Base-by-base conservation (phyloP, 2,113 vertebrate species). In the Petromus typicus region DNA sequence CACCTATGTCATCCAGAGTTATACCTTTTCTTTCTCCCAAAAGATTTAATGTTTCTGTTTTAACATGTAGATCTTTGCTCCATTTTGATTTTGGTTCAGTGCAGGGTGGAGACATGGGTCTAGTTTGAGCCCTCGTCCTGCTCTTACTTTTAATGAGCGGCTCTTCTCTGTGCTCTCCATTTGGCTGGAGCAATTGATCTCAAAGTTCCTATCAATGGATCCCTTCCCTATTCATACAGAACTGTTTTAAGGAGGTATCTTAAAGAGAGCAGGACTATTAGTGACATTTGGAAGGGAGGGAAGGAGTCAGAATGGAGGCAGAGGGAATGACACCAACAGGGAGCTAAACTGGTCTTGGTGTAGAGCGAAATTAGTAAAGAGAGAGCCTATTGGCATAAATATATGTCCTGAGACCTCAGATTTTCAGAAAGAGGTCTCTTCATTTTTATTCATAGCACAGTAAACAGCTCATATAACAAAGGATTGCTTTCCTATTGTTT, bases 231-330 rank as follows among this genome's bases (percentile, higher is more conserved):
- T 43, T 32, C 69, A 18, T 25, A 23, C 20, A 34, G 61, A 51
- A 40, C 56, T 76, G 10, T 75, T 90, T 82, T 69, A 89, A 93
- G 71, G 57, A 95, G 4, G 25, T n/a, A 76, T 96, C 89, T 83
- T 80, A 81, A 85, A 95, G 86, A 86, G 69, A 75, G 43, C 3
- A 30, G 64, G 9, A 54, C 7, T n/a, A 45, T 85, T 34, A 18
- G n/a, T 67, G 40, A 25, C 7, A 18, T 34, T n/a, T 57, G 7
- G 69, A 82, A 89, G 80, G 48, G 61, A 88, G 61, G 3, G 48
- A 84, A 40, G 34, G 43, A 64, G 12, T 67, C 34, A 86, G 37
- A 63, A 78, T 16, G 66, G 61, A 94, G 37, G 56, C 4, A 73
- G 79, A 91, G 67, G 14, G 43, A 75, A 67, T 48, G 23, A 22